Conservation (phyloP, 2,888 invertebrate genomes). For the Catocala nupta region DNA sequence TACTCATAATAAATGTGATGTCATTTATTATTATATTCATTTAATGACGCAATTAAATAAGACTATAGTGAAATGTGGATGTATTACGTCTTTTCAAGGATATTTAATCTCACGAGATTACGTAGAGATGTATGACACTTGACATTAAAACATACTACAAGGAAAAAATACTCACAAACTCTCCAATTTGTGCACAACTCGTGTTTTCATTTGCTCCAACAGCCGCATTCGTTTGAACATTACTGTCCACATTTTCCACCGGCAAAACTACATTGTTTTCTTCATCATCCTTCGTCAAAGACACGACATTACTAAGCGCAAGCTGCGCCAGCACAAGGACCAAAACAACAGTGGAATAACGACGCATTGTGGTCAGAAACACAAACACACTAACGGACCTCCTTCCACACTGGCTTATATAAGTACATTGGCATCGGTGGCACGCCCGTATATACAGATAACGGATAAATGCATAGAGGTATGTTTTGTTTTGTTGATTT, state of each 20-base stretch:
- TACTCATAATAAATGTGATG: too few species aligned
- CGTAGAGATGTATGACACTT: too few species aligned
- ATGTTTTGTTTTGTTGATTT: neutral
- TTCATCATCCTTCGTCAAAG: conserved; percentile 24
- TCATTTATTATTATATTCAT: too few species aligned
- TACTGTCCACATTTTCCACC: conserved; percentile 6
- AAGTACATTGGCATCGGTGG: conserved; percentile 14
- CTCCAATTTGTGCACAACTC: conserved; percentile 68
- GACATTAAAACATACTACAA: too few species aligned
- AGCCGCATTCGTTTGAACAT: conserved; percentile 15
- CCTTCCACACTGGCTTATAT: conserved; percentile 37
- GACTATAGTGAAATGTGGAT: too few species aligned
- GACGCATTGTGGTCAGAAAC: conserved; percentile 46
- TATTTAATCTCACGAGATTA: too few species aligned
- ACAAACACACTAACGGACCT: conserved; percentile 37
- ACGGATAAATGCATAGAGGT: conserved; percentile 1
- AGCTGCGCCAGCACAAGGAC: conserved; percentile 50
- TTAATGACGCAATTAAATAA: too few species aligned
- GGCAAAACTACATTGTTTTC: conserved; percentile 19
- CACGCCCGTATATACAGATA: neutral
- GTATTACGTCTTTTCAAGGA: too few species aligned
- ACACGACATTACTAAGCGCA: conserved; percentile 53
- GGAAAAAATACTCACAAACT: conserved; percentile 67
- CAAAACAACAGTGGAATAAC: conserved; percentile 40
- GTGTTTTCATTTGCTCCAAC: conserved; percentile 12